A percentile compares a stretch with the other conserved stretches of the same genome.
Evolutionary conservation across 2,888 invertebrate species (phyloP).

Genomic region (Rhingia rostrata): DNA sequence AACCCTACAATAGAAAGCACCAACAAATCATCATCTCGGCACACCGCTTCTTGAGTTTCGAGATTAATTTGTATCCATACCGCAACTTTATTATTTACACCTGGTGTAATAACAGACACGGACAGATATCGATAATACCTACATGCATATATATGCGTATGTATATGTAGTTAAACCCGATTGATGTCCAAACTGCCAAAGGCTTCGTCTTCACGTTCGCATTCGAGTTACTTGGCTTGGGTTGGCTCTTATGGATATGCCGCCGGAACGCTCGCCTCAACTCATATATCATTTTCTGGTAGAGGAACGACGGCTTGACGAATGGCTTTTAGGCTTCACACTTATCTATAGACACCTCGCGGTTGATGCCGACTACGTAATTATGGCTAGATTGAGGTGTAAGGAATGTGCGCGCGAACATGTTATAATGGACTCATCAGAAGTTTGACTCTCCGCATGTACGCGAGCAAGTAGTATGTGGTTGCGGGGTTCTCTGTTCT

Average conservation of each 20-base stretch:
- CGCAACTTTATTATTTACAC: conserved; percentile 73
- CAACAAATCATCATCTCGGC: conserved; percentile 70
- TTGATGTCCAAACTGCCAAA: conserved; percentile 74
- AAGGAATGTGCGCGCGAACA: conserved; percentile 74
- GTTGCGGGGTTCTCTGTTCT: conserved; percentile 69
- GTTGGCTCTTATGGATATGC: conserved; percentile 57
- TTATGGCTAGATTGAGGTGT: conserved; percentile 74
- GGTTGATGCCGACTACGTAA: conserved; percentile 74
- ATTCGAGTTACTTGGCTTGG: too few species aligned
- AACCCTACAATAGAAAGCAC: conserved; percentile 64
- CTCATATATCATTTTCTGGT: conserved; percentile 75
- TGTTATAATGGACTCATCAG: conserved; percentile 74
- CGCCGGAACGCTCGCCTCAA: conserved; percentile 68
- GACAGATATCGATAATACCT: conserved; percentile 68
- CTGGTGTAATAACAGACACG: conserved; percentile 72
- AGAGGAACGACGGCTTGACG: conserved; percentile 74
- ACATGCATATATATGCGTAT: conserved; percentile 29
- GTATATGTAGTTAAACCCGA: conserved; percentile 57
- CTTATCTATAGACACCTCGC: conserved; percentile 73
- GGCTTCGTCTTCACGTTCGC: conserved; percentile 60
- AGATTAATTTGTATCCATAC: conserved; percentile 73
- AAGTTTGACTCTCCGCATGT: conserved; percentile 58
- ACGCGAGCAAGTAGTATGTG: conserved; percentile 41
- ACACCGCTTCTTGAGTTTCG: conserved; percentile 69
- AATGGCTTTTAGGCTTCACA: conserved; percentile 75